Conservation (phyloP, 2,113 vertebrate species). For the Pseudorectes ferrugineus region DNA sequence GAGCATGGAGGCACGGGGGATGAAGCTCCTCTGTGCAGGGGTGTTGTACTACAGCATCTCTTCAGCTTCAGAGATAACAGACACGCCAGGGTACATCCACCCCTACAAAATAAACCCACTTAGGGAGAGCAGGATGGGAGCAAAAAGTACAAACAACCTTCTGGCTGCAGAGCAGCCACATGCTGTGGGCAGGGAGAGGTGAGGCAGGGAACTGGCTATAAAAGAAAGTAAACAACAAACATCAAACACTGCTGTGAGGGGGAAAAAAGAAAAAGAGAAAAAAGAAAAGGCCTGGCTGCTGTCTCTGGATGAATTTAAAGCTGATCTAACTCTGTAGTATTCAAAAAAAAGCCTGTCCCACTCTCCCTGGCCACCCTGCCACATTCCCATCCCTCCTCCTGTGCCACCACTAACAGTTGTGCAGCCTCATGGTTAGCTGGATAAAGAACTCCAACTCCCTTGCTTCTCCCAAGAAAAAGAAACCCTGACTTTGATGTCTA, state of each 20-base stretch:
- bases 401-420: neutral
- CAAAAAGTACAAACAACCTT: neutral
- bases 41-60: neutral
- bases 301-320: neutral
- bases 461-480: neutral
- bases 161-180: neutral
- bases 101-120: neutral
- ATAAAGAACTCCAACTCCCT: neutral
- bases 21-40: neutral
- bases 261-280: rapidly evolving
- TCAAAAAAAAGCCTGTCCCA: neutral
- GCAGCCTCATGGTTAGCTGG: neutral
- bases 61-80: neutral
- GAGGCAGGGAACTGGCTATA: neutral
- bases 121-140: neutral
- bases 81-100: neutral
- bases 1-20: neutral
- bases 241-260: neutral
- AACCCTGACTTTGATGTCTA: neutral
- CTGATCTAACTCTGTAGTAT: neutral
- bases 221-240: neutral
- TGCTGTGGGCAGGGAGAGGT: neutral
- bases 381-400: neutral
- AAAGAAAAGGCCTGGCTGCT: neutral
- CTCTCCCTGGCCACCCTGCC: neutral